These are phyloP conservation scores for Mugil cephalus DNA, from an alignment of 2,113 vertebrate species.

Conservation along the genomic window DNA sequence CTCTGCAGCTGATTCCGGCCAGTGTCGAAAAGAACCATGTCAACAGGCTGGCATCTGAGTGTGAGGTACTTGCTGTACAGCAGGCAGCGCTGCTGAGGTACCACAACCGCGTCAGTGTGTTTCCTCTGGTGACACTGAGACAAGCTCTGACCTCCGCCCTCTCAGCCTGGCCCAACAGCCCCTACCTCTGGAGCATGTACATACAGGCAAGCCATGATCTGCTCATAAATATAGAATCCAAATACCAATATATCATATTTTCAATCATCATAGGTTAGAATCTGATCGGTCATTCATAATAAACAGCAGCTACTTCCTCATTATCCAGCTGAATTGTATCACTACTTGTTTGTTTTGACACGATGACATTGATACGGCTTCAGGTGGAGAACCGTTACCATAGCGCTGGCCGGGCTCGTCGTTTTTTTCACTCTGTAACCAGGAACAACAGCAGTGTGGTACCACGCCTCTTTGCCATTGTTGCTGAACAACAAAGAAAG, in stretches of 20 bases:
- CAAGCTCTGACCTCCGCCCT: slow-evolving; percentile 85
- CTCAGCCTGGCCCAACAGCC: slow-evolving; percentile 84
- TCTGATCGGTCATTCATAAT: too few relatives aligned
- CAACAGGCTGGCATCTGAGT: slow-evolving; percentile 60
- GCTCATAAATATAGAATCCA: neutral
- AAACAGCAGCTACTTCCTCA: neutral
- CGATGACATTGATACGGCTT: slow-evolving; percentile 7
- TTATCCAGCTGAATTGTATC: neutral
- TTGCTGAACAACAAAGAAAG: slow-evolving; percentile 91
- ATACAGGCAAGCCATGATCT: slow-evolving; percentile 74
- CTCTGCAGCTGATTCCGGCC: slow-evolving; percentile 5
- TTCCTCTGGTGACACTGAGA: slow-evolving; percentile 88
- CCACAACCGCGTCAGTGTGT: slow-evolving; percentile 84
- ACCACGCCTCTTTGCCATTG: slow-evolving; percentile 92
- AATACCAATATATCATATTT: neutral
- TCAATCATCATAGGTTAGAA: neutral
- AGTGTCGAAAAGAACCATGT: neutral
- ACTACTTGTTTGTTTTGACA: neutral
- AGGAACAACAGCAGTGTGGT: slow-evolving; percentile 82
- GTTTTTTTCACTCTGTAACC: slow-evolving; percentile 88
- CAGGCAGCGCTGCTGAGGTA: slow-evolving; percentile 86
- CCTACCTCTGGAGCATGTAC: slow-evolving; percentile 89
- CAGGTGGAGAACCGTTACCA: slow-evolving; percentile 89
- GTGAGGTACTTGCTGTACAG: slow-evolving; percentile 86
- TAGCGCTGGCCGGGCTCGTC: slow-evolving; percentile 88